phyloP scores from a whole-genome alignment of 2,888 invertebrate species.

The Adelphocoris suturalis region DNA sequence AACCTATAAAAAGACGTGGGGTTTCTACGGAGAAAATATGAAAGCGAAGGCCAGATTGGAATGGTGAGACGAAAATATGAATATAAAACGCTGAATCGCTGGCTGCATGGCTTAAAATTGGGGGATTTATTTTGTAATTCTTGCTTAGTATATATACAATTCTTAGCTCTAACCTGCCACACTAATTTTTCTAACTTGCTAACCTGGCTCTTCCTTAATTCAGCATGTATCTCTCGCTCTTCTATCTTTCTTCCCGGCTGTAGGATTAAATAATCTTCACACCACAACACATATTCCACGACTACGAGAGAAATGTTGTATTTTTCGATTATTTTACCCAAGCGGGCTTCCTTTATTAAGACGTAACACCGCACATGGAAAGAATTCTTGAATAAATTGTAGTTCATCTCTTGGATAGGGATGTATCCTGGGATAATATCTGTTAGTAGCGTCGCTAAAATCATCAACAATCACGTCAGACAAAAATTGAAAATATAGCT shows the following conservation, averaged over 20 bases:
- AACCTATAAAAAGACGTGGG: conserved; percentile 54
- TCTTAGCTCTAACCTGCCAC: conserved; percentile 42
- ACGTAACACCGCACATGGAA: neutral
- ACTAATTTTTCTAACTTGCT: conserved; percentile 61
- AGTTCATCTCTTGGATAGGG: neutral
- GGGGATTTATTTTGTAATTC: conserved; percentile 54
- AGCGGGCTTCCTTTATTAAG: neutral
- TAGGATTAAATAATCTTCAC: conserved; percentile 13
- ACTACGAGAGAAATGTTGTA: conserved; percentile 1
- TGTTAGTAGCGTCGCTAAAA: neutral
- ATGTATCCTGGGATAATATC: neutral
- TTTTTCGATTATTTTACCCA: neutral
- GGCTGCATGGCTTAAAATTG: conserved; percentile 74
- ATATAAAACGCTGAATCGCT: conserved; percentile 72
- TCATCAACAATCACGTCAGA: conserved; percentile 28
- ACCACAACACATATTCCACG: conserved; percentile 22
- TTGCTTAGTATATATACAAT: conserved; percentile 43
- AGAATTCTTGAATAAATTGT: neutral
- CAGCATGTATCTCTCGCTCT: conserved; percentile 52
- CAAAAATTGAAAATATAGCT: neutral
- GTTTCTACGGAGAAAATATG: conserved; percentile 58
- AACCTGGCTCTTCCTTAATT: conserved; percentile 45
- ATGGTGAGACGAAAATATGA: conserved; percentile 74
- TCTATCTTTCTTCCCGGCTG: conserved; percentile 38
- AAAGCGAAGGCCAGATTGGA: conserved; percentile 69